phyloP scores from a whole-genome alignment of 53 echinoderm and acorn worm species.

The Temnopleurus reevesii region DNA sequence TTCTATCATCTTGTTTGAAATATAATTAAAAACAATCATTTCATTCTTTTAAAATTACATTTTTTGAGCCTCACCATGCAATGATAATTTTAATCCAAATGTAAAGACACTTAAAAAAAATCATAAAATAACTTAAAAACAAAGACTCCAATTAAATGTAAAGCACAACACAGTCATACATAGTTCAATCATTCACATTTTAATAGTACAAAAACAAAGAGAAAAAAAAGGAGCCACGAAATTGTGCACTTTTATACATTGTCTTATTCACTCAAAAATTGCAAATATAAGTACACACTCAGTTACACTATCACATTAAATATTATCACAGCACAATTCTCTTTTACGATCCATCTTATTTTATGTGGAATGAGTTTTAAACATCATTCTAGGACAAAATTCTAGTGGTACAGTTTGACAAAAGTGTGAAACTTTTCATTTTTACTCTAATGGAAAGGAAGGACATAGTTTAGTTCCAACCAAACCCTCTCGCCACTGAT shows the following conservation, averaged over 20 bases:
- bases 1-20: too few relatives aligned
- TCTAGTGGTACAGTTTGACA: too few relatives aligned
- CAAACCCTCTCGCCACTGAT: too few relatives aligned
- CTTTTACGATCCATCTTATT: background rate
- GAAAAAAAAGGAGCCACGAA: background rate
- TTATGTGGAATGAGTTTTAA: background rate
- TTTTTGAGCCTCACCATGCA: too few relatives aligned
- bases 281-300: background rate
- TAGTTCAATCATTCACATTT: background rate
- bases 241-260: background rate
- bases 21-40: too few relatives aligned
- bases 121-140: too few relatives aligned
- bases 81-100: too few relatives aligned
- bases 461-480: too few relatives aligned
- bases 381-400: background rate
- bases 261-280: background rate
- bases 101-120: too few relatives aligned
- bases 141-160: background rate
- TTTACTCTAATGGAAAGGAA: too few relatives aligned
- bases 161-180: background rate
- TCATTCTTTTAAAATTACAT: too few relatives aligned
- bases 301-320: background rate
- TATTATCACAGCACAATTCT: conserved; percentile 17
- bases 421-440: too few relatives aligned
- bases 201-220: conserved; percentile 22